These are phyloP conservation scores for Leptopilina myrica DNA, from an alignment of 2,888 invertebrate genomes.

Conservation along the genomic window DNA sequence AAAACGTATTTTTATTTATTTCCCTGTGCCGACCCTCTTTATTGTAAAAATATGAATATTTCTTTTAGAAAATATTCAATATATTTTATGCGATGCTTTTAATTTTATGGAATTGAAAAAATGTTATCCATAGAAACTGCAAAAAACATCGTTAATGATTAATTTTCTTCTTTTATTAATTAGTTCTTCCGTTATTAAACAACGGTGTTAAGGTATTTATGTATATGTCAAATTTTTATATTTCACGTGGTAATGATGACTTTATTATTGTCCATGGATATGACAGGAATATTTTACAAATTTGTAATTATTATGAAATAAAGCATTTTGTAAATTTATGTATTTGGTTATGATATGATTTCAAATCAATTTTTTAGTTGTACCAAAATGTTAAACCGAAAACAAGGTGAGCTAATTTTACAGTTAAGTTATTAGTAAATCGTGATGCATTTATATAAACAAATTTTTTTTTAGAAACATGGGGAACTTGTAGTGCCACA, in stretches of 20 bases:
- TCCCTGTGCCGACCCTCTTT: not conserved
- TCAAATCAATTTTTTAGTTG: too few species aligned
- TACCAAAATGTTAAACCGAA: too few species aligned
- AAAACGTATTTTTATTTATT: not conserved
- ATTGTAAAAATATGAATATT: not conserved
- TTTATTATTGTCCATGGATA: slow-evolving; percentile 34
- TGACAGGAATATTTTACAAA: slow-evolving; percentile 37
- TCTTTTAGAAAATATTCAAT: slow-evolving; percentile 1
- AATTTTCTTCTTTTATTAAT: slow-evolving; percentile 26
- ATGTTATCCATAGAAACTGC: slow-evolving; percentile 10
- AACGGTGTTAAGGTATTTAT: slow-evolving; percentile 42
- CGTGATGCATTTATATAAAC: too few species aligned
- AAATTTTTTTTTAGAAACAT: too few species aligned
- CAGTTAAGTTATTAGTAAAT: too few species aligned
- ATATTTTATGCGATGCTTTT: slow-evolving; percentile 24
- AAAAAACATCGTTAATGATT: slow-evolving; percentile 16
- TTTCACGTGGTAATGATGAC: slow-evolving; percentile 35
- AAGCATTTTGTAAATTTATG: slow-evolving; percentile 43
- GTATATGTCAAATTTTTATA: slow-evolving; percentile 16
- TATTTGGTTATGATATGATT: too few species aligned
- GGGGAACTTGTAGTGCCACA: too few species aligned
- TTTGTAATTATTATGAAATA: slow-evolving; percentile 45
- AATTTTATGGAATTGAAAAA: not conserved
- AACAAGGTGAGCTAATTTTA: too few species aligned
- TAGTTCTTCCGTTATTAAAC: slow-evolving; percentile 32